Evolutionary conservation across 2,888 invertebrate genomes (phyloP).

Genomic region (Drosophila kuntzei): DNA sequence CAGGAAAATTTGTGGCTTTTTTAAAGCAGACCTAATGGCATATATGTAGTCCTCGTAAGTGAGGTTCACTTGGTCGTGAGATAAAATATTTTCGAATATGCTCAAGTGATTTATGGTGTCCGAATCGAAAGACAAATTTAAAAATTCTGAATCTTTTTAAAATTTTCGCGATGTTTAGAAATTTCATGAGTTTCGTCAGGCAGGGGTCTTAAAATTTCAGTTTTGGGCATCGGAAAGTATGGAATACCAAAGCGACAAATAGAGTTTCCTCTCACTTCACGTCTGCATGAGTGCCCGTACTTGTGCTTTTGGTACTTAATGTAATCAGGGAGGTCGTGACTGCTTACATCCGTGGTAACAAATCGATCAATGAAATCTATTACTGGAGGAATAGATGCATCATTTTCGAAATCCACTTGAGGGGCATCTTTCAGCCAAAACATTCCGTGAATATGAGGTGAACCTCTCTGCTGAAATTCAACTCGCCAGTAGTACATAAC

Average conservation of each 20-base stretch:
- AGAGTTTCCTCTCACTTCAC: slow-evolving; percentile 21
- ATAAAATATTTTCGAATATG: not conserved
- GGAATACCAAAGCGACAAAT: slow-evolving; percentile 24
- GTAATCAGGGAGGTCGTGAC: not conserved
- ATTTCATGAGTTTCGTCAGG: slow-evolving; percentile 3
- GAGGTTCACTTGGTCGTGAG: slow-evolving; percentile 1
- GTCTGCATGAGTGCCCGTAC: slow-evolving; percentile 14
- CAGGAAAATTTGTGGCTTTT: slow-evolving; percentile 22
- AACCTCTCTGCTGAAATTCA: not conserved
- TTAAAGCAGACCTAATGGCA: slow-evolving; percentile 25
- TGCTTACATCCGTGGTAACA: not conserved
- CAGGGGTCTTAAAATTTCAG: too few species aligned
- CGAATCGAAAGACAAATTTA: not conserved
- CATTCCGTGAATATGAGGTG: slow-evolving; percentile 16
- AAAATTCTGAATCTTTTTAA: too few species aligned
- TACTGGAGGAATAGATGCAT: too few species aligned
- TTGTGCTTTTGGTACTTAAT: slow-evolving; percentile 12
- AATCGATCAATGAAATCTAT: too few species aligned
- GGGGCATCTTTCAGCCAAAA: slow-evolving; percentile 25
- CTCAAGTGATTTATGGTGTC: not conserved
- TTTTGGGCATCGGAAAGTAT: slow-evolving; percentile 13
- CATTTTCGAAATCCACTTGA: slow-evolving; percentile 7
- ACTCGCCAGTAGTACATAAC: too few species aligned
- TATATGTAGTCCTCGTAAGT: too few species aligned
- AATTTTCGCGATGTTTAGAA: not conserved